Evolutionary conservation across 1,140 invertebrate species (phyloP).

Genomic region (Calliphora vicina): DNA sequence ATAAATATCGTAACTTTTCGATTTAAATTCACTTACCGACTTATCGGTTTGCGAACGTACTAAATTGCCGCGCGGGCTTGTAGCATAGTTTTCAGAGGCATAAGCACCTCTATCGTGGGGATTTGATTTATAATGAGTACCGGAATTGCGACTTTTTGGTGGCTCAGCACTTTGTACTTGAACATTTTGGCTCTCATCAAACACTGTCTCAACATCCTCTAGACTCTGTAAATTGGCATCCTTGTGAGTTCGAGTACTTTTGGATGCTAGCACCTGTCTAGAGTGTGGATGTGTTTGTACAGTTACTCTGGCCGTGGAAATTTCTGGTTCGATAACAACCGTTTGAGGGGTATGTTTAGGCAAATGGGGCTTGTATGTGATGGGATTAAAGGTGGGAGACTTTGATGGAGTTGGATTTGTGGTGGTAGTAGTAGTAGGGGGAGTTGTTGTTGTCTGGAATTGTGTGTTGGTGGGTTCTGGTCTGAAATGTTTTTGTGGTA

Average conservation of each 20-base stretch:
- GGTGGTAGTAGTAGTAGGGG: background rate
- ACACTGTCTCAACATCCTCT: conserved; percentile 48
- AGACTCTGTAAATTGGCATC: conserved; percentile 39
- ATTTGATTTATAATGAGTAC: conserved; percentile 42
- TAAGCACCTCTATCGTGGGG: conserved; percentile 38
- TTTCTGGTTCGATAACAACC: background rate
- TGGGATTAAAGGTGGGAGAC: background rate
- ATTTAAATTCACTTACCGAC: background rate
- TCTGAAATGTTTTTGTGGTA: conserved; percentile 3
- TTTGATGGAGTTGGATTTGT: background rate
- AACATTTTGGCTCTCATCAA: conserved; percentile 52
- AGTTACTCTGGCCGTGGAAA: conserved; percentile 10
- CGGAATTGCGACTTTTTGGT: conserved; percentile 43
- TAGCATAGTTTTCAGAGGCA: conserved; percentile 47
- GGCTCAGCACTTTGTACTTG: conserved; percentile 47
- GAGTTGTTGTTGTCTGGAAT: background rate
- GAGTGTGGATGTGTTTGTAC: background rate
- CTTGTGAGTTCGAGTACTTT: background rate
- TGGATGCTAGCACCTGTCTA: conserved; percentile 20
- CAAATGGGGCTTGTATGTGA: conserved; percentile 40
- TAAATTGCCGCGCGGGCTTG: conserved; percentile 44
- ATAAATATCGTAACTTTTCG: conserved; percentile 25
- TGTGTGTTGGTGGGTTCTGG: conserved; percentile 18
- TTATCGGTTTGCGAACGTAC: conserved; percentile 42
- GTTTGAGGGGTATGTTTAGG: conserved; percentile 11